Percentiles rank a stretch among this genome's conserved stretches.
Conservation (phyloP, 2,888 invertebrate genomes). For the Scotopteryx bipunctaria region DNA sequence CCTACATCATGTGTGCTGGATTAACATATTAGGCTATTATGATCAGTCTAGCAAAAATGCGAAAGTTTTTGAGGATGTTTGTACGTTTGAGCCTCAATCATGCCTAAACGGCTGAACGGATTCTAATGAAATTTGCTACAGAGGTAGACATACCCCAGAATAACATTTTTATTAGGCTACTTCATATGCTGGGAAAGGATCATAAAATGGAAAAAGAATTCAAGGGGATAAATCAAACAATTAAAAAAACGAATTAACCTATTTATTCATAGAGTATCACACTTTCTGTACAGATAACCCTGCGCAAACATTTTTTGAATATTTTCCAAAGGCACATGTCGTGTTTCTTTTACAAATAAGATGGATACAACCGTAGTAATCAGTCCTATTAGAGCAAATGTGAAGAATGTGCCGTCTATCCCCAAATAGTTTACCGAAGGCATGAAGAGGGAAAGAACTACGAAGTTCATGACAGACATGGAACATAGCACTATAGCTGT, state of each 20-base stretch:
- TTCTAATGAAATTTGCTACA: too few species aligned
- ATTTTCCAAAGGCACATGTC: conserved; percentile 49
- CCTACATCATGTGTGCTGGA: too few species aligned
- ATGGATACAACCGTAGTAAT: conserved; percentile 45
- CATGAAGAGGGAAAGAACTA: conserved; percentile 40
- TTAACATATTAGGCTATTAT: too few species aligned
- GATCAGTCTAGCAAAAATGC: too few species aligned
- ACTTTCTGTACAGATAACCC: conserved; percentile 43
- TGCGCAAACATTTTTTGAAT: conserved; percentile 48
- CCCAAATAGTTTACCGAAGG: conserved; percentile 48
- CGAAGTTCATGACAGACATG: conserved; percentile 45
- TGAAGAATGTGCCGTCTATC: conserved; percentile 56
- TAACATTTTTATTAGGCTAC: too few species aligned
- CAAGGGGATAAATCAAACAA: too few species aligned
- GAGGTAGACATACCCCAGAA: too few species aligned
- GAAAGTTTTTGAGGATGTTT: too few species aligned
- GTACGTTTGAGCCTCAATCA: too few species aligned
- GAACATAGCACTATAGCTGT: conserved; percentile 33
- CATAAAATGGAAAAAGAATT: too few species aligned
- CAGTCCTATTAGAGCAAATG: conserved; percentile 49
- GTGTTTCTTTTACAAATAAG: conserved; percentile 62
- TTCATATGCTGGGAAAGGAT: too few species aligned
- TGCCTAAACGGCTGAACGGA: too few species aligned
- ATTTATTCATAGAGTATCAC: background rate
- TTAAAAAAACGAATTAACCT: background rate